phyloP scores from a whole-genome alignment of 2,888 invertebrate genomes.

The Zygaena filipendulae region DNA sequence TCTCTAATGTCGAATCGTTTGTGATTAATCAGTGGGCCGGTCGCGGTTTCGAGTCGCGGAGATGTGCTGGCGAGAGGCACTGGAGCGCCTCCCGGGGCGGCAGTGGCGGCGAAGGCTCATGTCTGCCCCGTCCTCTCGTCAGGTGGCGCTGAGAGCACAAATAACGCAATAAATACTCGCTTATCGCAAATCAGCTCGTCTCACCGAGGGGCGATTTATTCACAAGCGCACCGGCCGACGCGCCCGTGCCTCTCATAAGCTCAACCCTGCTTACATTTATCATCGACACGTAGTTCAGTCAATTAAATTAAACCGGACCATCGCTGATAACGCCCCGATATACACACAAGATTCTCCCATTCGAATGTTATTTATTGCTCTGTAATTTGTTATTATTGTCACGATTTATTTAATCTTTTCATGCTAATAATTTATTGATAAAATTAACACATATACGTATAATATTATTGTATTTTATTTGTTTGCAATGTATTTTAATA shows the following conservation, averaged over 20 bases:
- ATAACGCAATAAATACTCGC: slow-evolving; percentile 63
- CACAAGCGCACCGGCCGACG: too few relatives aligned
- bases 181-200: slow-evolving; percentile 66
- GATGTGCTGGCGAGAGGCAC: slow-evolving; percentile 37
- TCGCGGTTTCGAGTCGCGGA: too few relatives aligned
- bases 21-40: too few relatives aligned
- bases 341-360: slow-evolving; percentile 44
- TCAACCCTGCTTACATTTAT: slow-evolving; percentile 61
- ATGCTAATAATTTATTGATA: slow-evolving; percentile 1
- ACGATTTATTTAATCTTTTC: slow-evolving; percentile 20
- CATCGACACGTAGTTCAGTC: slow-evolving; percentile 56
- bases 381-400: slow-evolving; percentile 45
- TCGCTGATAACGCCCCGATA: slow-evolving; percentile 51
- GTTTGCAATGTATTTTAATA: too few relatives aligned
- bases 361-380: slow-evolving; percentile 46
- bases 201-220: slow-evolving; percentile 58
- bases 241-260: slow-evolving; percentile 49
- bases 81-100: slow-evolving; percentile 51
- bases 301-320: slow-evolving; percentile 62
- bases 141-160: slow-evolving; percentile 48
- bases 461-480: too few relatives aligned
- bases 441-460: slow-evolving; percentile 2
- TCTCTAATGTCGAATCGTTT: too few relatives aligned
- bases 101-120: slow-evolving; percentile 31
- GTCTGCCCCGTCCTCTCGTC: slow-evolving; percentile 24